A percentile compares a stretch with the other conserved stretches of the same genome.
phyloP scores from a whole-genome alignment of 2,888 invertebrate genomes.

The Antheraea yamamai region DNA sequence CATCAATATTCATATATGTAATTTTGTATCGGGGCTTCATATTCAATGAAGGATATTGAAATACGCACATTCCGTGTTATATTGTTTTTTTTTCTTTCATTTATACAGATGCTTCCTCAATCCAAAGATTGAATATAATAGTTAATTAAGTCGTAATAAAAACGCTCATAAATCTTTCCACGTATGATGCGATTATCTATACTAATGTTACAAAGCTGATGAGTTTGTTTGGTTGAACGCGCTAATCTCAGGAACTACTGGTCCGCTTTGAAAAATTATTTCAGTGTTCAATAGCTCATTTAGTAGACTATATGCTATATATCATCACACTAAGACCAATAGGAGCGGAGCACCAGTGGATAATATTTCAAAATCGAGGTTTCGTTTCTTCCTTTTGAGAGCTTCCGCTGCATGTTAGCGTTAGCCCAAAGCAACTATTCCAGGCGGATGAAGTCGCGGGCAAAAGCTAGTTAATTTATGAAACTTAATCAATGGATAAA shows the following conservation, averaged over 20 bases:
- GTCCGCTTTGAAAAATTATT: too few species aligned
- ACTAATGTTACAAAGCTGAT: neutral
- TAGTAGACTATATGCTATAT: too few species aligned
- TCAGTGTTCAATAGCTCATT: too few species aligned
- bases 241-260: too few species aligned
- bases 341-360: too few species aligned
- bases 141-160: neutral
- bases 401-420: too few species aligned
- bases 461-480: neutral
- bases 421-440: too few species aligned
- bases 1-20: conserved; percentile 29
- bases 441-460: too few species aligned
- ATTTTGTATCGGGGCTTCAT: conserved; percentile 19
- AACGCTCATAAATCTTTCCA: neutral
- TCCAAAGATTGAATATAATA: conserved; percentile 63
- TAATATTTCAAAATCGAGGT: too few species aligned
- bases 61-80: conserved; percentile 66
- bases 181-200: conserved; percentile 2
- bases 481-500: neutral
- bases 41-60: conserved; percentile 29
- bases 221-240: too few species aligned
- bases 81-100: conserved; percentile 44
- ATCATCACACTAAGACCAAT: too few species aligned
- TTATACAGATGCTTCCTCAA: conserved; percentile 55
- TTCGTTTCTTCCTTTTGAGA: too few species aligned